phyloP scores from a whole-genome alignment of 2,113 vertebrate genomes.

The Myanophis thanlyinensis region DNA sequence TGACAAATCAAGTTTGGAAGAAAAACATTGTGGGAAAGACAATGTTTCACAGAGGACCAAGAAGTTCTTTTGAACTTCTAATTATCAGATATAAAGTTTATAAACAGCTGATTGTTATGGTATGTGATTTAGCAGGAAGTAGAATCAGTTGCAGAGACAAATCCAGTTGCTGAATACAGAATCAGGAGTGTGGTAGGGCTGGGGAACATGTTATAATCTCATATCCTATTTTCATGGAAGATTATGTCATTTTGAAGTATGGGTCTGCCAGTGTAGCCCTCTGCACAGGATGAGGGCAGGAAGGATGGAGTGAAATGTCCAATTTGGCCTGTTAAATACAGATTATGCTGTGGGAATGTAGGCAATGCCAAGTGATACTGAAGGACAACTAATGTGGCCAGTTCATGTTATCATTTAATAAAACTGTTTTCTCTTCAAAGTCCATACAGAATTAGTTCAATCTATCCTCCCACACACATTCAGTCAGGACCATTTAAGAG shows the following conservation, averaged over 20 bases:
- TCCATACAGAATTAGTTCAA: neutral
- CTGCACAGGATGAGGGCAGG: neutral
- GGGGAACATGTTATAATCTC: neutral
- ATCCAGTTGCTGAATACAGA: neutral
- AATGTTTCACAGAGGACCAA: neutral
- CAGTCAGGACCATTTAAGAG: neutral
- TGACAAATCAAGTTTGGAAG: too few relatives aligned
- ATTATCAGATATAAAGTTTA: neutral
- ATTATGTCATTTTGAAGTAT: neutral
- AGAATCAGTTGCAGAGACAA: neutral
- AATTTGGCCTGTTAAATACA: neutral
- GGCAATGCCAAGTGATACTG: neutral
- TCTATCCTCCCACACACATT: neutral
- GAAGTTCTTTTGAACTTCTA: neutral
- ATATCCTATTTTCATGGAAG: neutral
- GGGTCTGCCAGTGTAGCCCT: neutral
- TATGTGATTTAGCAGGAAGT: neutral
- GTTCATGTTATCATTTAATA: neutral
- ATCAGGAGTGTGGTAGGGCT: neutral
- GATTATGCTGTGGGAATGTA: neutral
- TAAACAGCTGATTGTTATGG: too few relatives aligned
- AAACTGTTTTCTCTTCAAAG: too few relatives aligned
- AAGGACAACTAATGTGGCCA: neutral
- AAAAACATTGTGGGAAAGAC: neutral
- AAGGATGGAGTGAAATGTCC: neutral